Evolutionary conservation across 2,888 invertebrate species (phyloP).

Genomic region (Agonopterix subpropinquella): DNA sequence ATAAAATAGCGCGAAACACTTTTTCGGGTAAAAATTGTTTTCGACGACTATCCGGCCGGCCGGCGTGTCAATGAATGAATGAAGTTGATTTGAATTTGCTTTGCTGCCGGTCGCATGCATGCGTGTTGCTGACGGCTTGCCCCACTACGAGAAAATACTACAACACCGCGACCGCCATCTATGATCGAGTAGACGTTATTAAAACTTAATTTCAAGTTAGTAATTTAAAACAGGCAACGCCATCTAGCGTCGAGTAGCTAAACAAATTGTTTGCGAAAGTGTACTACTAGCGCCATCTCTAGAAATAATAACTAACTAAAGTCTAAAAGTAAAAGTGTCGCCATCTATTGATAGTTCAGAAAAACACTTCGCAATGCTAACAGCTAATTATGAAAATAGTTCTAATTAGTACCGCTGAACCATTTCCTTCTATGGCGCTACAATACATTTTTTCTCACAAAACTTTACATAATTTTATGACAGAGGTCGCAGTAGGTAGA

Average conservation of each 20-base stretch:
- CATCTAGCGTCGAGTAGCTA: conserved; percentile 4
- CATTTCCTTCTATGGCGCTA: no score
- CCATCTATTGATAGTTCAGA: no score
- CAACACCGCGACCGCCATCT: not conserved
- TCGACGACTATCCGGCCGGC: conserved; percentile 36
- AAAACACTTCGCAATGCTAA: no score
- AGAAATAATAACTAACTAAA: no score
- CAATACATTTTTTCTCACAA: no score
- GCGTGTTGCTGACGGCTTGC: not conserved
- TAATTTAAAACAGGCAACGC: not conserved
- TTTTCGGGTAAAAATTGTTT: conserved; percentile 19
- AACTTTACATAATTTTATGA: no score
- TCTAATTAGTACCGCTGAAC: no score
- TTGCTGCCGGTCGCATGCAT: conserved; percentile 9
- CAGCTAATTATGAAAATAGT: no score
- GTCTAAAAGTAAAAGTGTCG: no score
- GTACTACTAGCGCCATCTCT: no score
- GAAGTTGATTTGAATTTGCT: conserved; percentile 34
- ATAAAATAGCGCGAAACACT: conserved; percentile 35
- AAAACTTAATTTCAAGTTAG: not conserved
- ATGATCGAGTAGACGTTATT: not conserved
- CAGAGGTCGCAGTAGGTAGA: no score
- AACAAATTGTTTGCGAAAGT: not conserved
- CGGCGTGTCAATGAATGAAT: conserved; percentile 57
- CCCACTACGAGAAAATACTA: not conserved